A percentile compares a stretch with the other conserved stretches of the same genome.
These are phyloP conservation scores for Grapholita molesta DNA, from an alignment of 1,140 invertebrate genomes.

Conservation along the genomic window DNA sequence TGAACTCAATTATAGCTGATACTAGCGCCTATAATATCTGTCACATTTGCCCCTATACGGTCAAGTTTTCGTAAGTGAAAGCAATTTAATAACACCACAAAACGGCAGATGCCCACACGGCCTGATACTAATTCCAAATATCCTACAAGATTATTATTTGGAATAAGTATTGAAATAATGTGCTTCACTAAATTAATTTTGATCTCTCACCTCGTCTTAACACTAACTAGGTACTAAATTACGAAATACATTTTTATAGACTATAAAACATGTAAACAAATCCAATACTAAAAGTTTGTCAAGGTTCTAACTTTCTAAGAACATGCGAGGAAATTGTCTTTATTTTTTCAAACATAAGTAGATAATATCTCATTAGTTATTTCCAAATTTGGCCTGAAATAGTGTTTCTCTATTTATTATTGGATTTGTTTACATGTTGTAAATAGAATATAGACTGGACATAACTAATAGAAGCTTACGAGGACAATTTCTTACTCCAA, in stretches of 20 bases:
- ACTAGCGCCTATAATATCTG: too few species aligned
- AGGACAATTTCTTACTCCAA: constrained; percentile 7
- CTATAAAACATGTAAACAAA: neutral
- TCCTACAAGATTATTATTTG: constrained; percentile 1
- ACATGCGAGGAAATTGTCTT: neutral
- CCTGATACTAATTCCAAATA: neutral
- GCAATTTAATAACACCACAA: neutral
- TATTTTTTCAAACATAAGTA: too few species aligned
- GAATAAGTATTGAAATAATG: constrained; percentile 36
- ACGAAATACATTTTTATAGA: constrained; percentile 6
- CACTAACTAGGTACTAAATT: neutral
- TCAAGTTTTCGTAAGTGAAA: neutral
- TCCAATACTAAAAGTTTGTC: neutral
- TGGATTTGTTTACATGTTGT: neutral
- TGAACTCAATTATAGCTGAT: too few species aligned
- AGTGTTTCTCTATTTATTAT: too few species aligned
- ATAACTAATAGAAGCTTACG: neutral
- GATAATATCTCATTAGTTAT: too few species aligned
- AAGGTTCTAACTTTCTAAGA: neutral
- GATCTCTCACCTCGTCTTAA: neutral
- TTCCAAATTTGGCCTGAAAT: too few species aligned
- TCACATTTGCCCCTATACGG: too few species aligned
- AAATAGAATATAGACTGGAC: constrained; percentile 9
- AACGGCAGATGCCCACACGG: neutral
- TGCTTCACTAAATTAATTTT: constrained; percentile 21